These are phyloP conservation scores for Hassar affinis DNA, from an alignment of 2,113 vertebrate species.

Conservation along the genomic window DNA sequence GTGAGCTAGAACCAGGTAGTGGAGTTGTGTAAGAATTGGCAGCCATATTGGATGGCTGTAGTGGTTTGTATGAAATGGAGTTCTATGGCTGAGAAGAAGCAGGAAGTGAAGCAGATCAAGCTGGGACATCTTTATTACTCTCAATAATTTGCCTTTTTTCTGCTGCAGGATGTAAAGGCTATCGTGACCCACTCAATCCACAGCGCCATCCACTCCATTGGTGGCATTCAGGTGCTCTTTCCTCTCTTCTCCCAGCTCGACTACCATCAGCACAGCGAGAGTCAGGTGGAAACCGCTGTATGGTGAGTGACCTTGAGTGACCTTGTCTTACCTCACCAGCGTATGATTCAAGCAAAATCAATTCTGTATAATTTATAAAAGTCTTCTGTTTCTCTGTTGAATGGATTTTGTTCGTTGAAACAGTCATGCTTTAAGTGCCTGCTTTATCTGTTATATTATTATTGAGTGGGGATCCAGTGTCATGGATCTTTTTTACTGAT, in stretches of 20 bases:
- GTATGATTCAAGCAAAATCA: not conserved
- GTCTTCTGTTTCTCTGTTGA: not conserved
- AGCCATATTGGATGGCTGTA: too few relatives aligned
- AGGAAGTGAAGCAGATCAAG: too few relatives aligned
- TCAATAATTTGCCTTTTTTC: not conserved
- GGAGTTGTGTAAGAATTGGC: too few relatives aligned
- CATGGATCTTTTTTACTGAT: too few relatives aligned
- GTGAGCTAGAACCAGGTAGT: too few relatives aligned
- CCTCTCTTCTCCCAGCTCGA: constrained; percentile 95
- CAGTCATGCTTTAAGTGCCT: not conserved
- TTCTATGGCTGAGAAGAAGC: too few relatives aligned
- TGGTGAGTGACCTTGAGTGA: constrained; percentile 70
- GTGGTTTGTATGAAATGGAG: too few relatives aligned
- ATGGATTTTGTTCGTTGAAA: not conserved
- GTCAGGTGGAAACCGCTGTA: constrained; percentile 87
- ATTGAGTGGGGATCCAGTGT: too few relatives aligned
- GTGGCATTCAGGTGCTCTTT: constrained; percentile 95
- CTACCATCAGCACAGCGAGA: constrained; percentile 84
- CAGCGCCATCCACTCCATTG: constrained; percentile 94
- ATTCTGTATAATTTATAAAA: not conserved
- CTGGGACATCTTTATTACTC: too few relatives aligned
- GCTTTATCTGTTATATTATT: too few relatives aligned
- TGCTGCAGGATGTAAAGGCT: constrained; percentile 89
- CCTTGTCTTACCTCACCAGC: not conserved
- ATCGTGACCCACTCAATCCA: constrained; percentile 96